Percentiles rank a stretch among this genome's conserved stretches.
Evolutionary conservation across 30 jellyfish, hydroid and myxozoan genomes (phyloP).

Genomic region (Pelagia noctiluca): DNA sequence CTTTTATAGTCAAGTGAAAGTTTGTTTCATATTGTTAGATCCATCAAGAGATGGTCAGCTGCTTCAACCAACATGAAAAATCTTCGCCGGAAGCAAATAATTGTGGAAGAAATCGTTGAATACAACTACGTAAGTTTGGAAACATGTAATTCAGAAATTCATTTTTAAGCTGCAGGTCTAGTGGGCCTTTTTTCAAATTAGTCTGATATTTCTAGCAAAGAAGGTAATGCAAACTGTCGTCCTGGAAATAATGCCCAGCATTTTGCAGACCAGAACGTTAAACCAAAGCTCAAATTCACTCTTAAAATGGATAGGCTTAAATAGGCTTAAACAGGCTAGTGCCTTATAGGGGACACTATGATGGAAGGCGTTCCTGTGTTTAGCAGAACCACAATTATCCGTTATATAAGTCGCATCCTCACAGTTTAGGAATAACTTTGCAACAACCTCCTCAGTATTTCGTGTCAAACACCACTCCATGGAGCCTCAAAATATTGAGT

Average conservation of each 20-base stretch:
- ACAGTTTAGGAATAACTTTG: no score
- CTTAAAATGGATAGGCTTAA: no score
- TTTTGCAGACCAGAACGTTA: not conserved
- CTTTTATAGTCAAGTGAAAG: not conserved
- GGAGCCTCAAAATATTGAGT: no score
- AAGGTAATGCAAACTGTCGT: not conserved
- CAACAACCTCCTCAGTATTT: no score
- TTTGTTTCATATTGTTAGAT: not conserved
- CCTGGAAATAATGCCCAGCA: not conserved
- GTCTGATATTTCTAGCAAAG: not conserved
- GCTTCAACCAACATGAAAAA: conserved; percentile 5
- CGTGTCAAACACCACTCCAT: no score
- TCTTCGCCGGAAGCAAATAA: conserved; percentile 6
- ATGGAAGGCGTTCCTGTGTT: no score
- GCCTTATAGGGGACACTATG: no score
- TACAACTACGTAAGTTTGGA: conserved; percentile 13
- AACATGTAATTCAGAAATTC: not conserved
- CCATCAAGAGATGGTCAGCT: conserved; percentile 24
- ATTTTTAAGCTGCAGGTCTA: not conserved
- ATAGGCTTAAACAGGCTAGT: no score
- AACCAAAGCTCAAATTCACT: no score
- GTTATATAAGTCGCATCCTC: no score
- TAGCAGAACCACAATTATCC: no score
- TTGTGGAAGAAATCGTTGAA: conserved; percentile 37
- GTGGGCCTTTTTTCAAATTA: not conserved